Evolutionary conservation across 2,888 invertebrate genomes (phyloP), one percentile per base, ranked within the genome.

Genomic region (Bombyx huttoni): DNA sequence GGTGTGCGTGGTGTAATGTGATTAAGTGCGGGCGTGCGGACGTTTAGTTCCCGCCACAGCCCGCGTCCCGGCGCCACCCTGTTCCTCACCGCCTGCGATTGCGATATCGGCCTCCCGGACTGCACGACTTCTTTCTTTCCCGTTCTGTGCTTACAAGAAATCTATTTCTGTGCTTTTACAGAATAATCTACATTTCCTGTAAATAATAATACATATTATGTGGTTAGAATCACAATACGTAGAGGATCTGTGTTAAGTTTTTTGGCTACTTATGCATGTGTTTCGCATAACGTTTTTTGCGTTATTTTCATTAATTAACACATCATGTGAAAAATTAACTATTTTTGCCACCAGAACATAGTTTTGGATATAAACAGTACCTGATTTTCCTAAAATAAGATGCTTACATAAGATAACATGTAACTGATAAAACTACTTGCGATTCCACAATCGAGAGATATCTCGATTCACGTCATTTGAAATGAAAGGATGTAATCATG

Each of bases 1-100:
- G 67, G 69, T 68, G 71, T 70, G 66, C 63, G 72, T 68, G 72
- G 70, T 59, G 68, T 79, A 78, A 81, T 75, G 73, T 66, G 76
- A 73, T 78, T 74, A 78, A 75, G 76, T 73, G 70, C 66, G 74
- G 64, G 64, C 65, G 68, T 64, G 57, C 58, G 64, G 64, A 58
- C 63, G 65, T 62, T 63, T 62, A 61, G 64, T 46, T 34, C 53
- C 58, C 58, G 57, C 60, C 59, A 61, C 58, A 57, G 53, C 55
- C 57, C 59, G 62, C 58, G 58, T 54, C 55, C 57, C 58, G 53
- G 54, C 63, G 60, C 58, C 58, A 61, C 61, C 40, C 12, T 12
- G 40, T 7, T 10, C 40, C 40, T 40, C 40, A 40, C 57, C 58
- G 61, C 66, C 63, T 58, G 58, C 58, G 24, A 59, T 59, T 63